Evolutionary conservation across 2,888 invertebrate species (phyloP), one percentile per base, ranked within the genome.

Genomic region (Phyto melanocephala): DNA sequence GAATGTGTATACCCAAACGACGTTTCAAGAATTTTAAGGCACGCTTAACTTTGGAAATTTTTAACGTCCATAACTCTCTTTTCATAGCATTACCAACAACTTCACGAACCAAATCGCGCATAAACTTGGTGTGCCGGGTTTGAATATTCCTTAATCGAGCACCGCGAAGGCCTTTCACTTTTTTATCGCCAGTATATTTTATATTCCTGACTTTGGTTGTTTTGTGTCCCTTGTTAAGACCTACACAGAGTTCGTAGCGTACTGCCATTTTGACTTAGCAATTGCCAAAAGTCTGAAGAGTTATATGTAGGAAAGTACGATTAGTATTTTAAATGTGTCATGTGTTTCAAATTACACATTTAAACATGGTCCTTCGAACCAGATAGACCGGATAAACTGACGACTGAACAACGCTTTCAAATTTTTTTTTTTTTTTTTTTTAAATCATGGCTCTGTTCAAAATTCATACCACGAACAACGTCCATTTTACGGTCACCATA

Each of bases 21-120:
- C 97, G 96, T 93, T 99, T 99, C 91, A 99, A 93, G 94, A 99
- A 99, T 92, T 99, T 99, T 80, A 99, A 93, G 2, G 99, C 98
- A 86, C 99, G 94, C 94, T 99, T 99, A 92, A 99, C 99, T 92
- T 98, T 98, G 77, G 98, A 98, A 85, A 99, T 98, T 92, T 98
- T 97, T 91, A 99, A 99, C 97, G 93, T 99, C 99, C 97, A 99
- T 98, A 86, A 97, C 96, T 87, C 99, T 94, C 92, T 98, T 98
- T 92, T 99, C 99, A 92, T 99, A 99, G 99, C 98, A 93, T 99
- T 99, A 70, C 99, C 99, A 87, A 96, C 96, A 17, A 99, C 97
- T 92, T 99, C 99, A 85, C 99, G 95, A 63, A 99, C 96, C 86
- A 99, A 92, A 90, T 99, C 99, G 84, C 99, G 94, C 86, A 99